Evolutionary conservation across 1,140 invertebrate genomes (phyloP), one percentile per base, ranked within the genome.

Genomic region (Megalonaias nervosa): DNA sequence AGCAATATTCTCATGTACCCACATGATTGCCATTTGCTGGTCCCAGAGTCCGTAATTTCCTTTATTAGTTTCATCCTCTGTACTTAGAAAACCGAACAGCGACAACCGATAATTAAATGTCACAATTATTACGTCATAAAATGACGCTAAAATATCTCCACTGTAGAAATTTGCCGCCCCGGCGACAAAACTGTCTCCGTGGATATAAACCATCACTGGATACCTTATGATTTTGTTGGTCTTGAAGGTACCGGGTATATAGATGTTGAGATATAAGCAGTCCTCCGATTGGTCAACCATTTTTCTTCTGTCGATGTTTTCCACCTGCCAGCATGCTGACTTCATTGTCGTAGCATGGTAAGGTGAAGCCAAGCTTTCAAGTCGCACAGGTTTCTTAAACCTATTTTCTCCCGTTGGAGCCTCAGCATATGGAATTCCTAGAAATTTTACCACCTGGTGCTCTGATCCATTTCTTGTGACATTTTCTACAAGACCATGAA

Each of bases 41-140:
- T 78, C 76, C 76, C 76, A 78, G 0, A 78, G 58, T 16, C 76
- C 76, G n/a, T 73, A 78, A 61, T 78, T 78, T 61, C 76, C 76
- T 2, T 11, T 21, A 19, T 58, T 61, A 58, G 31, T 62, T 14
- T 23, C 14, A 58, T 69, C 60, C 4, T 31, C 75, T 55, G 59
- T 78, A 66, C 56, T 74, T 17, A 78, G 19, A 48, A 78, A 78
- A 23, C 76, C 76, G 23, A 78, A 69, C 6, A 78, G 56, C 19
- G 71, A 71, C 15, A 78, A 60, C 21, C 76, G 70, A 67, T 78
- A 78, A 57, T 78, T 78, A 19, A 78, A 9, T 13, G 76, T 78
- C 12, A 78, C 76, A 21, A 78, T 59, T 38, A 78, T 73, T 12
- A 78, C 15, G 58, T 78, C 65, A 21, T 67, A 59, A 17, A 56